phyloP scores from a whole-genome alignment of 2,888 invertebrate genomes.

The Eupithecia dodoneata region DNA sequence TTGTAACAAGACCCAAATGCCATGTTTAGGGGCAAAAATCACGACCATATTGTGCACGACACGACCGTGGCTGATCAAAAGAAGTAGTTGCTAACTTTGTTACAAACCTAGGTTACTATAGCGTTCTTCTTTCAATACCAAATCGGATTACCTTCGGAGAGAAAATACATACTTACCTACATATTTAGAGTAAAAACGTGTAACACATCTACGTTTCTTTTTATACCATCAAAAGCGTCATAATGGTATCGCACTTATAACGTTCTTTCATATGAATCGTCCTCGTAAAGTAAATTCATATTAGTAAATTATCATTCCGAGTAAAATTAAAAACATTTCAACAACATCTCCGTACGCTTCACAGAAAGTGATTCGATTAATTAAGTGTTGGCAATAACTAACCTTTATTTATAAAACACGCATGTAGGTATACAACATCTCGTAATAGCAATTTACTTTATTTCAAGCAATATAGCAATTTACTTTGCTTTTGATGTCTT shows the following conservation, averaged over 20 bases:
- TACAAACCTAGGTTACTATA: slow-evolving; percentile 16
- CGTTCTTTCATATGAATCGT: slow-evolving; percentile 11
- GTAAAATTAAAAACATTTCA: slow-evolving; percentile 26
- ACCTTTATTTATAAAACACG: slow-evolving; percentile 28
- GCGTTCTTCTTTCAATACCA: background rate
- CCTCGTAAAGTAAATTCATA: slow-evolving; percentile 30
- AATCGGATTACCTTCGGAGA: background rate
- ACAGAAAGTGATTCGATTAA: slow-evolving; percentile 23
- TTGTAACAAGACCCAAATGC: slow-evolving; percentile 53
- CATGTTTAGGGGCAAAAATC: slow-evolving; percentile 52
- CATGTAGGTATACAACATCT: slow-evolving; percentile 16
- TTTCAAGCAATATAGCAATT: slow-evolving; percentile 10
- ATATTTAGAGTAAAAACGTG: background rate
- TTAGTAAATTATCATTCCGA: background rate
- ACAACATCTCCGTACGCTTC: slow-evolving; percentile 4
- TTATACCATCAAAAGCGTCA: background rate
- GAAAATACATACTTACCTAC: background rate
- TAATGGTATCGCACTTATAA: too few species aligned
- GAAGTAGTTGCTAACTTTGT: slow-evolving; percentile 17
- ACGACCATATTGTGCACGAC: slow-evolving; percentile 45
- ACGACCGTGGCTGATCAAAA: slow-evolving; percentile 18
- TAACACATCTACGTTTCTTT: background rate
- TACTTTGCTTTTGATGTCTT: slow-evolving; percentile 9
- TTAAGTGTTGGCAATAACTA: slow-evolving; percentile 28
- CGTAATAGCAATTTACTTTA: slow-evolving; percentile 11